Base-by-base conservation (phyloP, 2,113 vertebrate species). In the Pogonocichla stellata region DNA sequence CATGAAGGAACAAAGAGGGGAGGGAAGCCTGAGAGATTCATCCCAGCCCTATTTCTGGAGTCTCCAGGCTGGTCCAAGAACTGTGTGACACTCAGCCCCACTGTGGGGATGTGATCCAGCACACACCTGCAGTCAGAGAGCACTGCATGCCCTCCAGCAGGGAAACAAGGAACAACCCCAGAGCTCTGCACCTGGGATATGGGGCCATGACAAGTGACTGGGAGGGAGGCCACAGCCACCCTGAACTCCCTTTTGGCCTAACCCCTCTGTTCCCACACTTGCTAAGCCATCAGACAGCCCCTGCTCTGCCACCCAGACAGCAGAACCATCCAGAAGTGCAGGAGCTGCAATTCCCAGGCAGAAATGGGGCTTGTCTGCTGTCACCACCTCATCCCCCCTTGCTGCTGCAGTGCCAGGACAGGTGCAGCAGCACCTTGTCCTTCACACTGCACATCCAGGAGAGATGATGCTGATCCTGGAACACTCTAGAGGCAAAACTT, bases 71-170 rank as follows among this genome's bases (percentile, higher is more conserved):
- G 33, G 69, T 10, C 24, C 19, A 11, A n/a, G 90, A 70, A 10
- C 28, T 1, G 0, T 4, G 8, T 19, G 28, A 33, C 19, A 0
- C 50, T 43, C 20, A 1, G 48, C 10, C 36, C 33, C 1, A 1
- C 25, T 3, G 74, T 13, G 6, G 50, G 40, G 31, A 34, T 81
- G 17, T 9, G 64, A 48, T 9, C 75, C 57, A 83, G 85, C 24
- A 38, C 45, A 29, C 18, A 3, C 4, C 36, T 8, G 18, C 7
- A 1, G 40, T 2, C 71, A 24, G 10, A 47, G 36, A 36, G 34
- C 78, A 22, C 14, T 0, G 0, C 1, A 18, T 4, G 6, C 22
- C 57, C 42, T 20, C 57, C 84, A 12, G 0, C 9, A 65, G 40
- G 31, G 45, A 81, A 48, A 65, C 1, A 8, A 43, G n/a, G 67